Evolutionary conservation across 2,888 invertebrate genomes (phyloP).

Genomic region (Lithophane leautieri): DNA sequence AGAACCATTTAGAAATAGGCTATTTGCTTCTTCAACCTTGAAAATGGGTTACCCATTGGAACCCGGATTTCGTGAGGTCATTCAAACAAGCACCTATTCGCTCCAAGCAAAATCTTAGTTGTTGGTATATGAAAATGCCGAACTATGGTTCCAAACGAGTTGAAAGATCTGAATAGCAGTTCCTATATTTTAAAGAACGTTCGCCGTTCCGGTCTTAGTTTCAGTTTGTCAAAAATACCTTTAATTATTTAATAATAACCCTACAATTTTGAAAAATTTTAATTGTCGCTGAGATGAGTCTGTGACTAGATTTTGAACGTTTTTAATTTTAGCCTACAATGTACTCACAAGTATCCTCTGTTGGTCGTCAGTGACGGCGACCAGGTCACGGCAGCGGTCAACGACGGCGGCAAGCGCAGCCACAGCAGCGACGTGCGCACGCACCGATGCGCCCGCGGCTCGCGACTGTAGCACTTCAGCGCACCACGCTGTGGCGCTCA

Average conservation of each 20-base stretch:
- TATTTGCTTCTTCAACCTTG: not conserved
- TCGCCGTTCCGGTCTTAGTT: too few relatives aligned
- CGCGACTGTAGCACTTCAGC: conserved; percentile 95
- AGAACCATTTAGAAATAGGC: too few relatives aligned
- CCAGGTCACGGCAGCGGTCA: conserved; percentile 96
- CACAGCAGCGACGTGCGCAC: conserved; percentile 94
- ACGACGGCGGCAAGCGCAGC: conserved; percentile 96
- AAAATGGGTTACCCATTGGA: not conserved
- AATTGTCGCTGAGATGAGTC: too few relatives aligned
- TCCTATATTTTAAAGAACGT: too few relatives aligned
- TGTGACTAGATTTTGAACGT: too few relatives aligned
- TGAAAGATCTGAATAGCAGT: not conserved
- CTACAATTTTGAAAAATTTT: too few relatives aligned
- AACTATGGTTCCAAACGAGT: not conserved
- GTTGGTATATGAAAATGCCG: not conserved
- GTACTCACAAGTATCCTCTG: conserved; percentile 94
- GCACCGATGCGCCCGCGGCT: conserved; percentile 93
- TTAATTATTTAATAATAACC: too few relatives aligned
- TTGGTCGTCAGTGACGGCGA: conserved; percentile 96
- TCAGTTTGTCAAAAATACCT: too few relatives aligned
- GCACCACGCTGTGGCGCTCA: conserved; percentile 91
- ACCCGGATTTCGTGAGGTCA: not conserved
- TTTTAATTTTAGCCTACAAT: not conserved
- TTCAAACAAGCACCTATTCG: not conserved
- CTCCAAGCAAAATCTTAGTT: not conserved